Conservation (phyloP, 1,140 invertebrate species). For the Camponotus floridanus region DNA sequence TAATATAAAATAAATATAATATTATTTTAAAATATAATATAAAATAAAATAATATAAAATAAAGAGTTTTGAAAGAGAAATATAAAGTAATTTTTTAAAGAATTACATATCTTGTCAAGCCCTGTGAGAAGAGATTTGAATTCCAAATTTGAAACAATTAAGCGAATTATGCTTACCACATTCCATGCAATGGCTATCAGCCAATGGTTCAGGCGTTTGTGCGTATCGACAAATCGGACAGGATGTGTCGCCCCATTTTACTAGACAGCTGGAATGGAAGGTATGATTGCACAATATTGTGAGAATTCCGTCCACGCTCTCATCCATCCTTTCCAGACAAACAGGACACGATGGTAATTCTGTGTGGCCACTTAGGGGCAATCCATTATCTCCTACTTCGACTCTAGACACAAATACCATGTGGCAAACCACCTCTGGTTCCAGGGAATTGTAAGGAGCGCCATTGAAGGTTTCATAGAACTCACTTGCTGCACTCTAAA, state of each 20-base stretch:
- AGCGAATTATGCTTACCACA: conserved; percentile 87
- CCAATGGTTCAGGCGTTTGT: conserved; percentile 96
- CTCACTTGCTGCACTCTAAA: conserved; percentile 93
- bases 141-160: neutral
- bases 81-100: conserved; percentile 3
- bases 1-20: too few species aligned
- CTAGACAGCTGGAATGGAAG: conserved; percentile 97
- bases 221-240: conserved; percentile 93
- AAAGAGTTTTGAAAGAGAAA: neutral
- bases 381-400: conserved; percentile 92
- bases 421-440: conserved; percentile 95
- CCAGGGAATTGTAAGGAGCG: conserved; percentile 96
- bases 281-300: conserved; percentile 99
- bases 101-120: conserved; percentile 8
- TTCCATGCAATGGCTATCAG: conserved; percentile 94
- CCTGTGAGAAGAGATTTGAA: neutral
- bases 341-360: conserved; percentile 99
- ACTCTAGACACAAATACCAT: conserved; percentile 98
- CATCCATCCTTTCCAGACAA: conserved; percentile 98
- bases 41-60: too few species aligned
- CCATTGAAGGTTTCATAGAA: conserved; percentile 98
- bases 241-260: conserved; percentile 98
- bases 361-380: conserved; percentile 93
- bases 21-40: too few species aligned
- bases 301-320: conserved; percentile 98